phyloP scores from a whole-genome alignment of 2,113 vertebrate genomes.

The Sebastes schlegelii region DNA sequence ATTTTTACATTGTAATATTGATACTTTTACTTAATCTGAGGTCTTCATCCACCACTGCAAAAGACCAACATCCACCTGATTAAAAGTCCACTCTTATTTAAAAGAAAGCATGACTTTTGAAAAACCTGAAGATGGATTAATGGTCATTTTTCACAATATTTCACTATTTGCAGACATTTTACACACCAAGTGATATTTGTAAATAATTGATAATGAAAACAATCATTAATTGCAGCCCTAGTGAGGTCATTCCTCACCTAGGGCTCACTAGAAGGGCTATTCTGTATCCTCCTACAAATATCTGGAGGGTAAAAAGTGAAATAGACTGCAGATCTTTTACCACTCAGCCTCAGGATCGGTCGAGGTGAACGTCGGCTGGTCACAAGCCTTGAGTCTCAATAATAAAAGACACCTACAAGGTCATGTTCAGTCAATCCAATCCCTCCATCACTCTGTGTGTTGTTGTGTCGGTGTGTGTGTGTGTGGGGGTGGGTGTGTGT shows the following conservation, averaged over 20 bases:
- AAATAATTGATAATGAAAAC: not conserved
- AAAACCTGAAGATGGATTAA: too few relatives aligned
- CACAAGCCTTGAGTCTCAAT: slow-evolving; percentile 16
- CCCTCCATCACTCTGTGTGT: slow-evolving; percentile 16
- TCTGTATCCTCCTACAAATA: not conserved
- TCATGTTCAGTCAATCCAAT: slow-evolving; percentile 62
- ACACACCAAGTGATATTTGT: not conserved
- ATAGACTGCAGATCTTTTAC: slow-evolving; percentile 15
- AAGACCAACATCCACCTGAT: not conserved
- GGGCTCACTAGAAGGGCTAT: not conserved
- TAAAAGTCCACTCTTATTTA: not conserved
- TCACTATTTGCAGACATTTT: not conserved
- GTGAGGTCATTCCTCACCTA: too few relatives aligned
- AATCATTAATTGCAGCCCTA: not conserved
- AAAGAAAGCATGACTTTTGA: not conserved
- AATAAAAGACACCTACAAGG: slow-evolving; percentile 67
- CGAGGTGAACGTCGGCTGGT: slow-evolving; percentile 18
- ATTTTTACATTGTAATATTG: too few relatives aligned
- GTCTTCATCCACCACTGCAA: too few relatives aligned
- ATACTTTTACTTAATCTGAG: too few relatives aligned
- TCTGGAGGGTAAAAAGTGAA: not conserved
- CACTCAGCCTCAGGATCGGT: slow-evolving; percentile 16
- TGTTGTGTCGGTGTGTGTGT: not conserved
- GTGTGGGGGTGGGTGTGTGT: not conserved
- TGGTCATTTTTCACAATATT: too few relatives aligned